Evolutionary conservation across 2,113 vertebrate genomes (phyloP), one percentile per base, ranked within the genome.

Genomic region (Crotalus tigris): DNA sequence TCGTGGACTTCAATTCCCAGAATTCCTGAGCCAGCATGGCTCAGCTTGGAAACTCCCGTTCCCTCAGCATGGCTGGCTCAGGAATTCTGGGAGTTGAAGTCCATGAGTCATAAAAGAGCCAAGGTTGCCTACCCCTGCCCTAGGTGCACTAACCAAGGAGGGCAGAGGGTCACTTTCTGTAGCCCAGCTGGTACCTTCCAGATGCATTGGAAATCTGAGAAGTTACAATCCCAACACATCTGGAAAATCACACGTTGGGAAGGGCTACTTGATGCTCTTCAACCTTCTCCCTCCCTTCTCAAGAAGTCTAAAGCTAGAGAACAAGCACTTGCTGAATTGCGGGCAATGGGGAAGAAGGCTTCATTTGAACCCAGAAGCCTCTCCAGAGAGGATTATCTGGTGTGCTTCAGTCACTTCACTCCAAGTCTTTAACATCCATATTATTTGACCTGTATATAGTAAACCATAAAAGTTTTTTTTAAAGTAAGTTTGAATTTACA

Each of bases 371-470:
- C 17, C 75, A 21, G 33, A 81, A 81, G 15, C 69, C n/a, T 39
- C n/a, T 19, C 69, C 17, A 21, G 13, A 81, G 75, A 81, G 33
- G 33, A 21, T 44, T 33, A 75, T 75, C n/a, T 75, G 15, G 17
- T 44, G 33, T 39, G 75, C 21, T 17, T 81, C 75, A 21, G 33
- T 81, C 33, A 44, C 19, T 81, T 17, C 75, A 44, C 33, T 33
- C 75, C 33, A 2, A 21, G 7, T 21, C 75, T 81, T 44, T 81
- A 81, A 33, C 96, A 96, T 95, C 81, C 46, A 93, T 95, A 95
- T 96, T 92, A 69, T 94, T 93, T 81, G 75, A 81, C 17, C 33
- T 75, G 90, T 96, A 96, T 69, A 97, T 97, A 96, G 94, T 81
- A 96, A 94, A 94, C 93, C 89, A 86, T 93, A 91, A 90, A 94